These are phyloP conservation scores for Diuraphis noxia DNA, from an alignment of 1,140 invertebrate genomes.

Conservation along the genomic window DNA sequence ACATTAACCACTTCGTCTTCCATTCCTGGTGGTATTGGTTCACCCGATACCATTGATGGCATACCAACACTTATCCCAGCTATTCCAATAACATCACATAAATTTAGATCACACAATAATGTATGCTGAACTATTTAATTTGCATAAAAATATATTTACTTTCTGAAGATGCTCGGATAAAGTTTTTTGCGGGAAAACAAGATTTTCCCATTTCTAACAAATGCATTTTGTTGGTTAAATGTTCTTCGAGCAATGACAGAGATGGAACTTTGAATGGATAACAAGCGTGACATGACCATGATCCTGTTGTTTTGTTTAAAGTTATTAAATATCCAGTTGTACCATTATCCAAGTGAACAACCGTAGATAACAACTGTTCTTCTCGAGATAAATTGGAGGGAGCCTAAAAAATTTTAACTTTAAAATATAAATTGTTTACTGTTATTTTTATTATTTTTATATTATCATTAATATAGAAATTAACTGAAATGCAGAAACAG, in stretches of 20 bases:
- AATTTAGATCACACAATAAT: neutral
- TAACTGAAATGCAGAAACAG: neutral
- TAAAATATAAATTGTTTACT: neutral
- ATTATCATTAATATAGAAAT: too few species aligned
- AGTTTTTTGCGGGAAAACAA: constrained; percentile 49
- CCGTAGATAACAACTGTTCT: constrained; percentile 45
- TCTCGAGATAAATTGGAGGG: constrained; percentile 17
- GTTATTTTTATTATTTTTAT: neutral
- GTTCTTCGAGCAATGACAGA: constrained; percentile 47
- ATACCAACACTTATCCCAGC: constrained; percentile 35
- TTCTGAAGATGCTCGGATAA: constrained; percentile 44
- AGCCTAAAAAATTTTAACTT: neutral
- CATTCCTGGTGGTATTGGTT: constrained; percentile 73
- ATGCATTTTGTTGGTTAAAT: constrained; percentile 52
- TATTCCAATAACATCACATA: neutral
- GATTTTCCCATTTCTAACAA: constrained; percentile 48
- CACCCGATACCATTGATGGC: constrained; percentile 64
- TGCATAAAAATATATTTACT: neutral
- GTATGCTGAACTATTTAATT: neutral
- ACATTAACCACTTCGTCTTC: constrained; percentile 67
- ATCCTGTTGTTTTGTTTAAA: constrained; percentile 49
- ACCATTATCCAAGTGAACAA: constrained; percentile 54
- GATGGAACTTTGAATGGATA: constrained; percentile 51
- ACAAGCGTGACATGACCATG: constrained; percentile 54
- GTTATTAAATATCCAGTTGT: constrained; percentile 53